Percentiles rank a stretch among this genome's conserved stretches.
These are phyloP conservation scores for Chondrosia reniformis DNA, from an alignment of 37 sponge, comb jelly and placozoan genomes.

Conservation along the genomic window DNA sequence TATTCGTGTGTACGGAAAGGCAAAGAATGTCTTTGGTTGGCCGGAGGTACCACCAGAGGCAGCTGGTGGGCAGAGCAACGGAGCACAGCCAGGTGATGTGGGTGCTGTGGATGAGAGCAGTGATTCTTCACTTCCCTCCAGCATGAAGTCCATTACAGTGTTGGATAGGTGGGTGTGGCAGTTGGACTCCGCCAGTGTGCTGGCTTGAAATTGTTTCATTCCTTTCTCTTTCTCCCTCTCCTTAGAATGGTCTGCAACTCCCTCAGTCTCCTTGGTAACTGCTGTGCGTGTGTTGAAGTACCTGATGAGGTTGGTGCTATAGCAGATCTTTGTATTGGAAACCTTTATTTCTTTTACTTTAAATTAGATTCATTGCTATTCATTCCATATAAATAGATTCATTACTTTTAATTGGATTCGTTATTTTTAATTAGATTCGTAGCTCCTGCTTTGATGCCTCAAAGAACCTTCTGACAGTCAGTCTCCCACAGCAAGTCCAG, in stretches of 20 bases:
- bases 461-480: constrained; percentile 33
- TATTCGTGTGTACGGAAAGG: constrained; percentile 56
- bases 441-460: not conserved
- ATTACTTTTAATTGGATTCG: too few relatives aligned
- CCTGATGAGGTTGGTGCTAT: not conserved
- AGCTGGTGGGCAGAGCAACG: not conserved
- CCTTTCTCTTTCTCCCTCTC: not conserved
- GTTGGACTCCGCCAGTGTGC: not conserved
- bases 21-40: constrained; percentile 75
- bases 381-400: too few relatives aligned
- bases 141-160: not conserved
- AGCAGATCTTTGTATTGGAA: not conserved
- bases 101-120: not conserved
- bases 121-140: not conserved
- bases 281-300: constrained; percentile 28
- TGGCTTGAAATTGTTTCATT: not conserved
- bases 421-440: not conserved
- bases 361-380: not conserved
- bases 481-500: constrained; percentile 49
- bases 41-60: constrained; percentile 44
- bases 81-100: constrained; percentile 10
- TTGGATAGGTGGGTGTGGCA: constrained; percentile 1
- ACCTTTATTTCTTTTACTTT: too few relatives aligned
- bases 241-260: constrained; percentile 58
- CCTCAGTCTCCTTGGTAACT: constrained; percentile 54